Percentiles rank a stretch among this genome's conserved stretches.
Evolutionary conservation across 2,797 vertebrate genomes (phyloP).

Genomic region (Pyrocephalus nanus): DNA sequence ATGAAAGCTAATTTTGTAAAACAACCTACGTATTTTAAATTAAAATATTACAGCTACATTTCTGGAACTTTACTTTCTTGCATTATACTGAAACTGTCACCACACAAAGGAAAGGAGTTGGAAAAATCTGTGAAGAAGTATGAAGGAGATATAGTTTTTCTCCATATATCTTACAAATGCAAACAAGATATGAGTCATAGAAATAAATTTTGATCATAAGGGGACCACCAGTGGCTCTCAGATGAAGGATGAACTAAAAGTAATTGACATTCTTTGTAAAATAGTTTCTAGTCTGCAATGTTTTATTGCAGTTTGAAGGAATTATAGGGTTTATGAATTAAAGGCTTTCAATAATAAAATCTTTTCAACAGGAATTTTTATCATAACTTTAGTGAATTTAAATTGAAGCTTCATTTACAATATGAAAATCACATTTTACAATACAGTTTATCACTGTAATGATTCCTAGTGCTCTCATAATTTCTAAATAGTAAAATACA

Average conservation of each 20-base stretch:
- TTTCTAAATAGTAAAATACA: not conserved
- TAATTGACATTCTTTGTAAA: not conserved
- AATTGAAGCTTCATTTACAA: not conserved
- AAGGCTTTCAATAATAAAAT: not conserved
- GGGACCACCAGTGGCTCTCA: not conserved
- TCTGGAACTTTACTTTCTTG: not conserved
- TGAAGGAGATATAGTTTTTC: not conserved
- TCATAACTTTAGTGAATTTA: not conserved
- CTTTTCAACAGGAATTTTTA: not conserved
- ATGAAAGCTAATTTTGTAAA: not conserved
- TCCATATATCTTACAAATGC: not conserved
- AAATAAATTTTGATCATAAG: not conserved
- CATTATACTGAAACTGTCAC: not conserved
- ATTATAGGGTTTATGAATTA: not conserved
- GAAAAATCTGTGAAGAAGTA: not conserved
- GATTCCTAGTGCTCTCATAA: not conserved
- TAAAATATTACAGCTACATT: not conserved
- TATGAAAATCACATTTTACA: not conserved
- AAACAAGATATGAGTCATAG: not conserved
- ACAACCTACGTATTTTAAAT: not conserved
- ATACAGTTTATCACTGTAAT: not conserved
- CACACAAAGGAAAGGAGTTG: not conserved
- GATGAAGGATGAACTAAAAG: not conserved
- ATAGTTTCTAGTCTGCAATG: not conserved
- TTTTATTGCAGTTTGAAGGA: not conserved